Conservation (phyloP, 2,113 vertebrate genomes). For the Burhinus bistriatus region DNA sequence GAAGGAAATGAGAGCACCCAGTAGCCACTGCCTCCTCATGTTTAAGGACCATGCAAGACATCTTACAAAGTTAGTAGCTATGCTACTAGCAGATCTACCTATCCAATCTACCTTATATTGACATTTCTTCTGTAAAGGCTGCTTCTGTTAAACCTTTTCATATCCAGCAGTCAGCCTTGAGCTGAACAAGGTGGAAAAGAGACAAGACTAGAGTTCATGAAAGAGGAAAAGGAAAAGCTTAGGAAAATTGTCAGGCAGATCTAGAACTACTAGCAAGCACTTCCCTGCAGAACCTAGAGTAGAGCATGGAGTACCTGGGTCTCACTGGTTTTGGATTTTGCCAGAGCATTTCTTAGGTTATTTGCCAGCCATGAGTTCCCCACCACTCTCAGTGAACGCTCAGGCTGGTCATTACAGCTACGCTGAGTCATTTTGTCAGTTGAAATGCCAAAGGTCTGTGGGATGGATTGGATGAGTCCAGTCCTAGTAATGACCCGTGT, state of each 20-base stretch:
- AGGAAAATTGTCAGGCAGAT: not conserved
- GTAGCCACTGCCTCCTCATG: not conserved
- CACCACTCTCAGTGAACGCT: not conserved
- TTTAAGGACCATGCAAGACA: not conserved
- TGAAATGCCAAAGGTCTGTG: not conserved
- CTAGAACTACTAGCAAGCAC: not conserved
- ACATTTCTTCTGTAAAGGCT: not conserved
- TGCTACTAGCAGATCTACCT: not conserved
- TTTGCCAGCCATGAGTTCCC: not conserved
- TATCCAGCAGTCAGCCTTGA: not conserved
- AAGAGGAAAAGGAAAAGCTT: not conserved
- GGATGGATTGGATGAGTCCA: not conserved
- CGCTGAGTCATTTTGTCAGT: not conserved
- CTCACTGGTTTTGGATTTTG: not conserved
- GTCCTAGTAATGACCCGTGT: not conserved
- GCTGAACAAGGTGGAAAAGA: not conserved
- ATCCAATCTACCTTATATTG: not conserved
- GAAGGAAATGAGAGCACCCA: not conserved
- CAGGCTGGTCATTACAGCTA: not conserved
- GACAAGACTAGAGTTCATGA: not conserved
- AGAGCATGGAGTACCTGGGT: not conserved
- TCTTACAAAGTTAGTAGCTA: not conserved
- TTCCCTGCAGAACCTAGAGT: not conserved
- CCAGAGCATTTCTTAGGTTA: not conserved
- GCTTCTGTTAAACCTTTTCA: not conserved